These are phyloP conservation scores for Cephalopachus bancanus DNA, from an alignment of 2,797 vertebrate species.

Conservation along the genomic window DNA sequence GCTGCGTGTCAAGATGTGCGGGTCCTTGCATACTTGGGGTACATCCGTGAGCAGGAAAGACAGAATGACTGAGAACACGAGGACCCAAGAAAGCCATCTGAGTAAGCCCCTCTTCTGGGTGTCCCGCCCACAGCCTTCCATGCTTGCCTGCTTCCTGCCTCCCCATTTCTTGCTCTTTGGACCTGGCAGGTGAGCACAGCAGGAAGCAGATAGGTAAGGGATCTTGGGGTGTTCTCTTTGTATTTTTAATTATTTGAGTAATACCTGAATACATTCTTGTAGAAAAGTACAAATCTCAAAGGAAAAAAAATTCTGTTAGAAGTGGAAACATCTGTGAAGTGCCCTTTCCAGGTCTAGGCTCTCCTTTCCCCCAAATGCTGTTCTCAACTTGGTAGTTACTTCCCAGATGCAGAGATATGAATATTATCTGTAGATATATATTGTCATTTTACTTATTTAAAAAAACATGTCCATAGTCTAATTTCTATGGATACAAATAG, in stretches of 20 bases:
- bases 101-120: background rate
- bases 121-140: background rate
- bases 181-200: background rate
- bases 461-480: too few species aligned
- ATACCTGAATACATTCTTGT: background rate
- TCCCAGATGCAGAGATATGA: too few species aligned
- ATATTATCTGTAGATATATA: too few species aligned
- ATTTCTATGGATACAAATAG: too few species aligned
- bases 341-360: too few species aligned
- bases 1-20: background rate
- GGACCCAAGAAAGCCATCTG: background rate
- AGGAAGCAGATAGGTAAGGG: background rate
- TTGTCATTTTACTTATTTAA: too few species aligned
- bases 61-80: background rate
- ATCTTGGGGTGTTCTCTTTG: background rate
- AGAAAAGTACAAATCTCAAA: background rate
- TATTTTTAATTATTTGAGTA: background rate
- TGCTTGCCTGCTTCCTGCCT: background rate
- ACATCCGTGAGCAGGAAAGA: constrained; percentile 4
- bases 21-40: background rate
- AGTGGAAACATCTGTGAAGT: too few species aligned
- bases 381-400: too few species aligned
- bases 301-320: too few species aligned
- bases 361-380: too few species aligned
- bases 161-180: background rate